Evolutionary conservation across 92 coral and sea anemone species (phyloP).

Genomic region (Umimayanthus chanpuru): DNA sequence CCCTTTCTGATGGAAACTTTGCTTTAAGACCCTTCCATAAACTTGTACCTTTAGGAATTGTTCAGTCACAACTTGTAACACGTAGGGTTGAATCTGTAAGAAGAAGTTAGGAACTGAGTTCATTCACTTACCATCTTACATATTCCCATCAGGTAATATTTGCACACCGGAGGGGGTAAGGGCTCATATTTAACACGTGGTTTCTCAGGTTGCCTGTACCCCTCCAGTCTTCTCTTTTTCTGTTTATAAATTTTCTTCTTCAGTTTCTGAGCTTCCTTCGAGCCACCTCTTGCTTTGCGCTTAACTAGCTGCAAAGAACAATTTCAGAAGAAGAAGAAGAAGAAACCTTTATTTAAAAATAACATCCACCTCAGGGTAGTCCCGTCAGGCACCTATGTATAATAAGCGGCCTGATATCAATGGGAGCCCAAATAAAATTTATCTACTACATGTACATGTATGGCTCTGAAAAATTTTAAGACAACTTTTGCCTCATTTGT

Average conservation of each 20-base stretch:
- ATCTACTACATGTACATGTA: neutral
- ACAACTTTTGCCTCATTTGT: neutral
- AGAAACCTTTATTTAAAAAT: too few species aligned
- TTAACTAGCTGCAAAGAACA: conserved; percentile 24
- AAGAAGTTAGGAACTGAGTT: too few species aligned
- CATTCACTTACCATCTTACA: conserved; percentile 68
- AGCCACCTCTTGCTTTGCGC: conserved; percentile 62
- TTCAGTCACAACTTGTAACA: too few species aligned
- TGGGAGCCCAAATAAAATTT: neutral
- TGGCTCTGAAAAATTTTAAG: neutral
- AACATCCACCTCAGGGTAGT: too few species aligned
- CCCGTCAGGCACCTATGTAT: too few species aligned
- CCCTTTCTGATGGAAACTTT: too few species aligned
- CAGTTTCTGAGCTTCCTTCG: conserved; percentile 56
- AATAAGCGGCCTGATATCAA: too few species aligned
- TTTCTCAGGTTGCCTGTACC: conserved; percentile 34
- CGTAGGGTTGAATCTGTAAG: neutral
- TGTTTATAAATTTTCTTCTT: conserved; percentile 66
- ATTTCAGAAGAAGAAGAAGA: too few species aligned
- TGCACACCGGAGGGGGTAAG: conserved; percentile 68
- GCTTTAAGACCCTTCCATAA: too few species aligned
- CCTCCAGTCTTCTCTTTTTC: conserved; percentile 35
- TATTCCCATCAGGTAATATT: conserved; percentile 63
- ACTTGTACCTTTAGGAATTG: too few species aligned
- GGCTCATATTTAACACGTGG: conserved; percentile 20